These are phyloP conservation scores for Atta cephalotes DNA, from an alignment of 1,140 invertebrate species.

Conservation along the genomic window DNA sequence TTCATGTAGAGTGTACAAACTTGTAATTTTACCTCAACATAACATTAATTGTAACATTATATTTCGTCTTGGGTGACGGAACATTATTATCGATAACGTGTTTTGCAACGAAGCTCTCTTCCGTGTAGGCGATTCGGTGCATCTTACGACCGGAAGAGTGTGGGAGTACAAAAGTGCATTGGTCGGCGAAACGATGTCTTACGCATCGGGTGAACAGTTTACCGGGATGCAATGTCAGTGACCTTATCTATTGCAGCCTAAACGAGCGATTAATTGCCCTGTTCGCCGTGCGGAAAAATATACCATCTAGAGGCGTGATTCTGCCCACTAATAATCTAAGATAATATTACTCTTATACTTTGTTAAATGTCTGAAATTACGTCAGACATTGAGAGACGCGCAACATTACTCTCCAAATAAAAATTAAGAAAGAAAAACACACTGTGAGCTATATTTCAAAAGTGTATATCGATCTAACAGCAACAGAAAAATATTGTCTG, in stretches of 20 bases:
- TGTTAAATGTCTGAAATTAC: background rate
- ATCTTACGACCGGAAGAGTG: slow-evolving; percentile 75
- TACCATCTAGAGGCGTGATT: background rate
- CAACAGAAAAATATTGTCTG: background rate
- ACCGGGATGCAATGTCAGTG: slow-evolving; percentile 74
- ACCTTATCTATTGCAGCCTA: slow-evolving; percentile 63
- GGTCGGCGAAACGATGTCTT: slow-evolving; percentile 47
- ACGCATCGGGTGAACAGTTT: slow-evolving; percentile 41
- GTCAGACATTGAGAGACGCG: background rate
- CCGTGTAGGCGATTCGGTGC: slow-evolving; percentile 63
- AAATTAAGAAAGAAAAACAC: background rate
- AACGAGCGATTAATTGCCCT: slow-evolving; percentile 53
- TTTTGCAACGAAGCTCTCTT: slow-evolving; percentile 23
- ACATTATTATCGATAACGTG: slow-evolving; percentile 21
- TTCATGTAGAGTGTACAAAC: background rate
- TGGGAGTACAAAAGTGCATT: slow-evolving; percentile 67
- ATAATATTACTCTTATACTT: slow-evolving; percentile 11
- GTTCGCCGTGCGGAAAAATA: slow-evolving; percentile 33
- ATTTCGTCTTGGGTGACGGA: background rate
- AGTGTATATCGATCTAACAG: background rate
- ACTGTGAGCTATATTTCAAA: background rate
- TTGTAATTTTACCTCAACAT: background rate
- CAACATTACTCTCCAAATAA: background rate
- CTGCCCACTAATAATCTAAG: slow-evolving; percentile 10
- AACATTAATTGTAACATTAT: slow-evolving; percentile 3